Base-by-base conservation (phyloP, 2,888 invertebrate genomes). In the Amphimallon solstitiale region DNA sequence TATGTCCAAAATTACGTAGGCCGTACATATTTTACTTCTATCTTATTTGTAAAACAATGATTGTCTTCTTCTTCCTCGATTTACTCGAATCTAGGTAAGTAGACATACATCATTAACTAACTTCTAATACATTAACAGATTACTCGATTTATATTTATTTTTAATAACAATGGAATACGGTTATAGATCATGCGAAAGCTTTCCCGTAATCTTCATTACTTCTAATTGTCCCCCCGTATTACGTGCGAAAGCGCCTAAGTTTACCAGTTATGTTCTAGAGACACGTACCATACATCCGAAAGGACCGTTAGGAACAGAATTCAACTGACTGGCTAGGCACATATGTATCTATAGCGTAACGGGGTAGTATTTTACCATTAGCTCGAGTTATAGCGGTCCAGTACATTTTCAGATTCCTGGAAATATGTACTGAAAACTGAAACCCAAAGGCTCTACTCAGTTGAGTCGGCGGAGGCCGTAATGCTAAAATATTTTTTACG, bases 321-420 rank as follows among this genome's bases (percentile, higher is more conserved):
- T 63, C 38, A 10, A 19, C 67, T 74, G 76, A 76, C 45, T 76
- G 60, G 67, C 75, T 76, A 67, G 69, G 72, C 77, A 78, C 78
- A 78, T 78, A 78, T 78, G 78, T 79, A 78, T 78, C 78, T 77
- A 79, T 78, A 77, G 75, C 74, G 75, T 71, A 73, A 74, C 70
- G 70, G 75, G 77, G 78, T 78, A 80, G 79, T 81, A 80, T 80
- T 79, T 81, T 80, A 80, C 79, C 78, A 81, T 81, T 81, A 81
- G 78, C 76, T 73, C 69, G 72, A 72, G 73, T 73, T 68, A 63
- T 64, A 67, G 67, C 72, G 72, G 71, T 74, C 74, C 75, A 70
- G 78, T 76, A 76, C 72, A 65, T 71, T 68, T 70, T 72, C 66
- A 68, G 23, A 40, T 23, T 40, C 15, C 67, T 65, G 60, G 45